Base-by-base conservation (phyloP, 2,797 vertebrate species). In the Protonibea diacanthus region DNA sequence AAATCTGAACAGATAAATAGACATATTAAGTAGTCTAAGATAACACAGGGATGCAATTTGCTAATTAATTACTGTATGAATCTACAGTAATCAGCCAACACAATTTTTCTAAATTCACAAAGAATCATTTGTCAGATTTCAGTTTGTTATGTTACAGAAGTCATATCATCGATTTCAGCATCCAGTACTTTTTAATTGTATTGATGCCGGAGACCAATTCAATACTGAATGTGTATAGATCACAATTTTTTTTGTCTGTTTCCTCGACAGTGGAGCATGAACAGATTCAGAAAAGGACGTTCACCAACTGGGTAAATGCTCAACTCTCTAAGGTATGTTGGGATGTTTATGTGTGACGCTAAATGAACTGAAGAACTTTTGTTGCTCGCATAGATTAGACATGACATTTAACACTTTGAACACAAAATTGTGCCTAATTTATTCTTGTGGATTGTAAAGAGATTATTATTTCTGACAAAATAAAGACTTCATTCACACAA, bases 261-360 rank as follows among this genome's bases (percentile, higher is more conserved):
- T 81, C 57, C 38, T 38, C 33, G 29, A 42, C 81, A 99, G 97
- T 96, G 77, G 95, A 98, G 76, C 96, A 97, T 57, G 96, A 98
- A 64, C 95, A 94, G 81, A 97, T 96, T 40, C 97, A 99, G 93
- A 98, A 97, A 88, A 97, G 96, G 88, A 96, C 97, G 0, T 98
- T 98, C 69, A 98, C 97, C 72, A 98, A 96, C 86, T 98, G 97
- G 98, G 95, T 98, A 86, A 98, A 98, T 90, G 96, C 97, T 72
- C 93, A 97, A 80, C 85, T 99, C 66, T 91, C 95, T 53, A 98
- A 97, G 97, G 98, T 98, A 92, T 85, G 88, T 60, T 38, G 18
- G 21, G 1, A 42, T 7, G 6, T 27, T n/a, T 7, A 13, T 44
- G 2, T 21, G 5, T 64, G 8, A 27, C n/a, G 45, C 40, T 52